phyloP scores from a whole-genome alignment of 2,113 vertebrate genomes.

The Chamaetylas fuelleborni region DNA sequence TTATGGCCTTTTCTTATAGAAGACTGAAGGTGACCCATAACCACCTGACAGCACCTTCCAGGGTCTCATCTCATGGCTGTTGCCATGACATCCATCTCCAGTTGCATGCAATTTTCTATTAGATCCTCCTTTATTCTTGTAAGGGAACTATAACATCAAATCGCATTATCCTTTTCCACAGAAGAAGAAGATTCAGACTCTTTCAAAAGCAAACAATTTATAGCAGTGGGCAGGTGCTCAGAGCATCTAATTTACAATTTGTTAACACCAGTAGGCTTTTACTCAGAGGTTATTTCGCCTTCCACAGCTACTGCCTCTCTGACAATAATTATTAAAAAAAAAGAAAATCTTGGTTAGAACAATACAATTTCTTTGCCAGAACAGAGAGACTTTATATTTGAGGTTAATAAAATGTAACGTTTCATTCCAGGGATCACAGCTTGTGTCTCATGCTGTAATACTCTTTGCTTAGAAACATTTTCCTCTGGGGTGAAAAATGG shows the following conservation, averaged over 20 bases:
- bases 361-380: not conserved
- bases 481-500: conserved; percentile 25
- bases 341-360: not conserved
- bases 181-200: not conserved
- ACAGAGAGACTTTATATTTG: conserved; percentile 14
- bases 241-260: conserved; percentile 6
- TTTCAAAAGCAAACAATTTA: not conserved
- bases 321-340: conserved; percentile 21
- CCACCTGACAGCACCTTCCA: not conserved
- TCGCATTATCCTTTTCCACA: not conserved
- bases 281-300: not conserved
- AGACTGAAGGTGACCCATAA: not conserved
- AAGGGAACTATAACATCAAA: not conserved
- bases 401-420: conserved; percentile 49
- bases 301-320: not conserved
- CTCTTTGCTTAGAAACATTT: conserved; percentile 25
- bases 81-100: not conserved
- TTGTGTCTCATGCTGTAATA: conserved; percentile 43
- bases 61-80: not conserved
- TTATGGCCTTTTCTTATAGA: not conserved
- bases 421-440: conserved; percentile 35
- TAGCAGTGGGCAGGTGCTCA: not conserved
- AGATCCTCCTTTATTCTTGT: not conserved
- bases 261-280: not conserved
- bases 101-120: not conserved